These are phyloP conservation scores for Patella caerulea DNA, from an alignment of 2,888 invertebrate species.

Conservation along the genomic window DNA sequence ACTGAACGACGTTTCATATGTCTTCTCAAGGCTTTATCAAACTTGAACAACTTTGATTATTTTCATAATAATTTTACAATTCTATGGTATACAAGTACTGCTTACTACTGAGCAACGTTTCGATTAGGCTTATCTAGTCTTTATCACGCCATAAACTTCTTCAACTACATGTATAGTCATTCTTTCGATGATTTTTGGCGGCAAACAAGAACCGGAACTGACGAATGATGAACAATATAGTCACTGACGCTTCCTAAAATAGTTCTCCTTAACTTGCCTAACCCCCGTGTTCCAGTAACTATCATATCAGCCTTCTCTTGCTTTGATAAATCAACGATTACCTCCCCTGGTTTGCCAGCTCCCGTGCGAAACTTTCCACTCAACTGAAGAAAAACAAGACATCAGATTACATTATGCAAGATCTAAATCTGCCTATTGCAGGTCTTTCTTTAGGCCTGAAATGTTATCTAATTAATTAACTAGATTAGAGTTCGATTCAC, in stretches of 20 bases:
- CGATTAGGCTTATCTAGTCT: too few species aligned
- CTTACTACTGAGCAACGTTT: too few species aligned
- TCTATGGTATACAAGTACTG: too few species aligned
- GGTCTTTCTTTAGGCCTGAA: too few species aligned
- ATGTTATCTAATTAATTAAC: neutral
- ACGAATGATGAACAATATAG: slow-evolving; percentile 64
- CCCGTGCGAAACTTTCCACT: slow-evolving; percentile 63
- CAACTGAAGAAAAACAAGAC: slow-evolving; percentile 46
- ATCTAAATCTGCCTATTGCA: too few species aligned
- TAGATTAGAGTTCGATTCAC: too few species aligned
- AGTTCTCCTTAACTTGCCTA: slow-evolving; percentile 61
- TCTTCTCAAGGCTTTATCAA: too few species aligned
- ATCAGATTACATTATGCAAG: neutral
- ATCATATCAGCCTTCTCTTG: slow-evolving; percentile 61
- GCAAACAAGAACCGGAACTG: slow-evolving; percentile 63
- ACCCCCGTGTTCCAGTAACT: slow-evolving; percentile 65
- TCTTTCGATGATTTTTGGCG: slow-evolving; percentile 16
- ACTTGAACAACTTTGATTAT: too few species aligned
- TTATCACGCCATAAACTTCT: too few species aligned
- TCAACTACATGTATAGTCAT: too few species aligned
- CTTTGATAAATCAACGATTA: slow-evolving; percentile 56
- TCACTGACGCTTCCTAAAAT: slow-evolving; percentile 66
- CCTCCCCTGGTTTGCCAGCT: slow-evolving; percentile 65
- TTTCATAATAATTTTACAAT: too few species aligned
- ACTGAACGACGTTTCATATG: too few species aligned